Conservation (phyloP, 2,888 invertebrate species). For the Drosophila subsilvestris region DNA sequence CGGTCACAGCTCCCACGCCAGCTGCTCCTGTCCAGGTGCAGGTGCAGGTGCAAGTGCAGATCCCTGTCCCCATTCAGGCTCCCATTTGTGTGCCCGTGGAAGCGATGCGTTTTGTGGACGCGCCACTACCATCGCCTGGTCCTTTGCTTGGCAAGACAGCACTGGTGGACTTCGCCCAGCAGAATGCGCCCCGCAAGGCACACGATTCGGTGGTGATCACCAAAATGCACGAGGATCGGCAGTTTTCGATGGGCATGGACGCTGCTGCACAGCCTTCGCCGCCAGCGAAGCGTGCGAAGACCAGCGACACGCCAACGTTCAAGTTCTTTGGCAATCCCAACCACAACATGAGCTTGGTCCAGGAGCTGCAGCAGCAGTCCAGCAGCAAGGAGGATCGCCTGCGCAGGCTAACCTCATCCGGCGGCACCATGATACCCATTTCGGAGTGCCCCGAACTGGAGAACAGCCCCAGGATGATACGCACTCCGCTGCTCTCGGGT, state of each 20-base stretch:
- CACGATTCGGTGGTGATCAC: constrained; percentile 82
- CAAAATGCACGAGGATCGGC: constrained; percentile 83
- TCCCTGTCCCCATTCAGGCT: background rate
- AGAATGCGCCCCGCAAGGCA: constrained; percentile 69
- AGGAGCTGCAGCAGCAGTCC: constrained; percentile 71
- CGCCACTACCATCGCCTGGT: constrained; percentile 92
- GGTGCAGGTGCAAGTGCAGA: background rate
- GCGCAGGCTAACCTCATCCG: constrained; percentile 82
- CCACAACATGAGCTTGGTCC: constrained; percentile 8
- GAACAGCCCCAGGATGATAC: constrained; percentile 90
- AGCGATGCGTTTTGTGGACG: constrained; percentile 85
- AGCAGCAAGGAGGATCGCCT: constrained; percentile 77
- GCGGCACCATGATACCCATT: constrained; percentile 87
- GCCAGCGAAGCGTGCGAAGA: constrained; percentile 65
- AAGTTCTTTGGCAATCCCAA: constrained; percentile 18
- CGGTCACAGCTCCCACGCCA: constrained; percentile 41
- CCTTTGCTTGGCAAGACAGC: constrained; percentile 92
- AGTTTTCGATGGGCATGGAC: constrained; percentile 42
- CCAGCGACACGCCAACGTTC: constrained; percentile 31
- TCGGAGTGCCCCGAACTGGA: constrained; percentile 86
- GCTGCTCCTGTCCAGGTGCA: constrained; percentile 34
- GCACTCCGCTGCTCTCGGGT: constrained; percentile 92
- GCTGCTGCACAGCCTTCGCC: background rate
- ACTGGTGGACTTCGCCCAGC: constrained; percentile 88
- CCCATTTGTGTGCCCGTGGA: constrained; percentile 17